Evolutionary conservation across 2,797 vertebrate species (phyloP).

Genomic region (Geotria australis): DNA sequence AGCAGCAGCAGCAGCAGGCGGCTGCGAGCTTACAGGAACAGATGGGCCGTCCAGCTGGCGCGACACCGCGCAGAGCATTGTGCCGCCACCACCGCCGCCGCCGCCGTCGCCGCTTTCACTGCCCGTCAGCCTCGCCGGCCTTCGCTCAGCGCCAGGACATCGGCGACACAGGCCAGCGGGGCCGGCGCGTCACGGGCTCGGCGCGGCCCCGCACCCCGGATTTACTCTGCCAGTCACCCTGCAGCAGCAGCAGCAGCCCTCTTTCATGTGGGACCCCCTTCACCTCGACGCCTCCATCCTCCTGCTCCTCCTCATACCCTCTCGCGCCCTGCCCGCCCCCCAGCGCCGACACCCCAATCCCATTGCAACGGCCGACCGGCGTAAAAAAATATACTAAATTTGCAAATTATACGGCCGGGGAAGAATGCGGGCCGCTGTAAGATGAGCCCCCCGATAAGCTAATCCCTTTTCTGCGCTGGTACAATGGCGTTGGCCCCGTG

Average conservation of each 20-base stretch:
- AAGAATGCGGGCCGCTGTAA: neutral
- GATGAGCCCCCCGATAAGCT: neutral
- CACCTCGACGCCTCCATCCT: neutral
- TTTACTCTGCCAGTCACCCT: too few relatives aligned
- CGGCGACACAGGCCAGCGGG: too few relatives aligned
- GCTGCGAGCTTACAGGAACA: neutral
- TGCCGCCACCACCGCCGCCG: too few relatives aligned
- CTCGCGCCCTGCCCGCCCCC: neutral
- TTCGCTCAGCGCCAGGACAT: too few relatives aligned
- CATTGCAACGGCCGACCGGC: neutral
- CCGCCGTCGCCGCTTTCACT: neutral
- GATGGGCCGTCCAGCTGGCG: neutral
- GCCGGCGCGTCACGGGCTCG: too few relatives aligned
- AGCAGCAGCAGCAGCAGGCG: too few relatives aligned
- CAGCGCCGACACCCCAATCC: neutral
- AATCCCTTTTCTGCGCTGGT: neutral
- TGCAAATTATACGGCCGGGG: neutral
- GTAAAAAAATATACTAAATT: neutral
- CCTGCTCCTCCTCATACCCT: neutral
- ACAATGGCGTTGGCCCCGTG: neutral
- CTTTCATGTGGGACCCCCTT: too few relatives aligned
- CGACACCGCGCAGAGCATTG: neutral
- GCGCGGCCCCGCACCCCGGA: too few relatives aligned
- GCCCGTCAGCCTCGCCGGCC: neutral
- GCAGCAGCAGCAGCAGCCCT: too few relatives aligned